Conservation (phyloP, 2,797 vertebrate species). For the Sebastes umbrosus region DNA sequence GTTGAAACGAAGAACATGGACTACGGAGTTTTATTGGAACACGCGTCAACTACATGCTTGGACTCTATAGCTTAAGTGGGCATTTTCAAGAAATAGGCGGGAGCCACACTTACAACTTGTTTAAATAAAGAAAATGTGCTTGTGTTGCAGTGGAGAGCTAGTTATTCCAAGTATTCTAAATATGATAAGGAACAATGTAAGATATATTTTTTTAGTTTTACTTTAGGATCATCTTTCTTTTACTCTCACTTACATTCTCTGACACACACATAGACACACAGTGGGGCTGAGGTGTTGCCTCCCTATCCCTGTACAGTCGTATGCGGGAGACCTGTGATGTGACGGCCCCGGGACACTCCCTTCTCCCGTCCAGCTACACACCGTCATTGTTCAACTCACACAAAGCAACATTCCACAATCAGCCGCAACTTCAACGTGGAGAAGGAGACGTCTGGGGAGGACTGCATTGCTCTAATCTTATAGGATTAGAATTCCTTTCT, state of each 20-base stretch:
- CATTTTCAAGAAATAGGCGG: too few species aligned
- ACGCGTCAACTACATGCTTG: too few species aligned
- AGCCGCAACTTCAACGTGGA: conserved; percentile 36
- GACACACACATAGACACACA: neutral
- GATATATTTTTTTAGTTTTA: neutral
- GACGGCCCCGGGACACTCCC: neutral
- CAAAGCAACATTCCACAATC: conserved; percentile 61
- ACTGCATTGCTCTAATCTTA: conserved; percentile 46
- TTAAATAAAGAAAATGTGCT: too few species aligned
- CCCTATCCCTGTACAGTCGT: neutral
- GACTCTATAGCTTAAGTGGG: too few species aligned
- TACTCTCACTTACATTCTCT: neutral
- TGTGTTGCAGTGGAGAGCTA: neutral
- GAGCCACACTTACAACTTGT: too few species aligned
- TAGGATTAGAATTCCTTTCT: conserved; percentile 62
- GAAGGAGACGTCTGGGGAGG: conserved; percentile 33
- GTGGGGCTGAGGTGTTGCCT: neutral
- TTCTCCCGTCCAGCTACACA: conserved; percentile 20
- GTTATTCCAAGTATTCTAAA: neutral
- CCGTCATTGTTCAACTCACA: conserved; percentile 50
- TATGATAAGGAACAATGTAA: neutral
- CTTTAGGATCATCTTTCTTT: neutral
- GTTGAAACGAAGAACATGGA: too few species aligned
- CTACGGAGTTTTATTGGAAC: too few species aligned
- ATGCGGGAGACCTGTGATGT: conserved; percentile 13